These are phyloP conservation scores for Drosophila pallidifrons DNA, from an alignment of 1,140 invertebrate species.

Conservation along the genomic window DNA sequence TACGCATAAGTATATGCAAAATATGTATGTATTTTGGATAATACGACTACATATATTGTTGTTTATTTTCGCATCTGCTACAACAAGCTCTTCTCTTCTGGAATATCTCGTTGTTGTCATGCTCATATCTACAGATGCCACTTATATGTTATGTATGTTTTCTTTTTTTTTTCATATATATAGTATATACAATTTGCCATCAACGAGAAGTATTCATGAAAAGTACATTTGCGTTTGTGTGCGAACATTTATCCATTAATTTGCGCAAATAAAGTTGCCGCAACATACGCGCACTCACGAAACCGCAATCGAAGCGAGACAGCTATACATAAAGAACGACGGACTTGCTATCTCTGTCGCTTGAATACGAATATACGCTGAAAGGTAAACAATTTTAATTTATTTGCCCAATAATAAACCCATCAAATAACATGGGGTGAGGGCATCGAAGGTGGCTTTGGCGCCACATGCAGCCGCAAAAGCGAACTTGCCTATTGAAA, in stretches of 20 bases:
- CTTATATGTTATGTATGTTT: conserved; percentile 10
- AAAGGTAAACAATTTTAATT: conserved; percentile 82
- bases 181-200: too few species aligned
- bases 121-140: conserved; percentile 25
- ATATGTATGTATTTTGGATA: conserved; percentile 11
- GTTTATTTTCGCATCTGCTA: conserved; percentile 7
- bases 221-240: conserved; percentile 20
- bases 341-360: conserved; percentile 22
- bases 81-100: not conserved
- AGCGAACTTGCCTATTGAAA: conserved; percentile 37
- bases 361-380: conserved; percentile 40
- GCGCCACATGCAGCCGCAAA: conserved; percentile 4
- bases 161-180: not conserved
- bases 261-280: conserved; percentile 77
- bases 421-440: conserved; percentile 53
- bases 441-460: not conserved
- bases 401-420: conserved; percentile 81
- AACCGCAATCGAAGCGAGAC: conserved; percentile 68
- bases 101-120: conserved; percentile 30
- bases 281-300: conserved; percentile 76
- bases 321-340: conserved; percentile 10
- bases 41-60: conserved; percentile 2
- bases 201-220: not conserved
- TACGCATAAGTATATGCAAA: not conserved
- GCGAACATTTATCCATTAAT: conserved; percentile 79